Base-by-base conservation (phyloP, 1,140 invertebrate species). In the Drosophila asahinai region DNA sequence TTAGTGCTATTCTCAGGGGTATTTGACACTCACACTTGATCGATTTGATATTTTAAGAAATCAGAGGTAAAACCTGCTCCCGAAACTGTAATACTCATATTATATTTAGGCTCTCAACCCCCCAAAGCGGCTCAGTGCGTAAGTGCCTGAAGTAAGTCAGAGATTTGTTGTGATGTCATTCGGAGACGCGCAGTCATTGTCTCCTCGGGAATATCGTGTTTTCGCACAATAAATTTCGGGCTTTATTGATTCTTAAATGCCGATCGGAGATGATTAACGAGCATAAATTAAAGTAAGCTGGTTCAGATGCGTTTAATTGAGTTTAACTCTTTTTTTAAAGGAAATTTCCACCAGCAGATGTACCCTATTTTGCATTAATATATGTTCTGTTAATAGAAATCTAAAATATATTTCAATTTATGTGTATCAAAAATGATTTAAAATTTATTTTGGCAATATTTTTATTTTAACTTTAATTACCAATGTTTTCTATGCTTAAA, bases 181-280 rank as follows among this genome's bases (percentile, higher is more conserved):
- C 38, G 30, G n/a, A 27, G 64, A n/a, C 27, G 66, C 19, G 66
- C 64, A 45, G 54, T 73, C 67, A 73, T 73, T 73, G 70, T 72
- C 68, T 73, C 40, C 38, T 8, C 11, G 1, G 14, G 22, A 51
- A 73, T 73, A 73, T 73, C 55, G 70, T 38, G 67, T 45, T 73
- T 72, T 73, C 67, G 70, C 67, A 73, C 70, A 73, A 61, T 73
- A 73, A 73, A 61, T 30, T 72, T 40, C 14, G 12, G 4, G 11
- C 30, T 38, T 61, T 38, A 72, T 73, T 51, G 15, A 52, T 73
- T 73, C 22, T 52, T 60, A 73, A 73, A 73, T 52, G 47, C 36
- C 7, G 38, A 61, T 42, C 67, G 40, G 43, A 72, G 70, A 73
- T 73, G 70, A 73, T 38, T 52, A 73, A 73, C 47, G 67, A 51